These are phyloP conservation scores for Glaucopsyche alexis DNA, from an alignment of 2,888 invertebrate species.

Conservation along the genomic window DNA sequence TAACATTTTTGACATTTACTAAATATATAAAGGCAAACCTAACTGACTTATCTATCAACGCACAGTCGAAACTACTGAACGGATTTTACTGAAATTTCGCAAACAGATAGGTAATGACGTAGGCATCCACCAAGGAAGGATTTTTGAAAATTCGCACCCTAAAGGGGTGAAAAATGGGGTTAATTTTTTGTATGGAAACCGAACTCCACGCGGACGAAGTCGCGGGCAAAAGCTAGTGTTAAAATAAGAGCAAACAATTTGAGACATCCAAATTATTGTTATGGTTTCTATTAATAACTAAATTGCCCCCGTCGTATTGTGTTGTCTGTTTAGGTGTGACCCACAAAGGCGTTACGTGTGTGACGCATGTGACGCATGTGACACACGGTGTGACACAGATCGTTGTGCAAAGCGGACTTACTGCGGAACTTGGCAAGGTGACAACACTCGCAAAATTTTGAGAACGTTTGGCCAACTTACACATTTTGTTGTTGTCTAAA, in stretches of 20 bases:
- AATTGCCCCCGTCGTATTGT: background rate
- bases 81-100: too few species aligned
- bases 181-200: too few species aligned
- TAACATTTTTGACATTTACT: too few species aligned
- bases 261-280: background rate
- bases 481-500: background rate
- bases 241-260: background rate
- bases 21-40: too few species aligned
- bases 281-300: background rate
- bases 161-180: too few species aligned
- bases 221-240: too few species aligned
- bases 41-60: too few species aligned
- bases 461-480: background rate
- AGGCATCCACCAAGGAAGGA: too few species aligned
- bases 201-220: too few species aligned
- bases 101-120: too few species aligned
- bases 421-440: slow-evolving; percentile 12
- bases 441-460: slow-evolving; percentile 6
- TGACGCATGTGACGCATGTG: slow-evolving; percentile 16
- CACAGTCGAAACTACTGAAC: too few species aligned
- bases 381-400: slow-evolving; percentile 11
- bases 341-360: slow-evolving; percentile 7
- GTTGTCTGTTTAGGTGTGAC: slow-evolving; percentile 14
- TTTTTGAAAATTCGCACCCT: too few species aligned
- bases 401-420: slow-evolving; percentile 20